Evolutionary conservation across 2,888 invertebrate species (phyloP).

Genomic region (Agapostemon virescens): DNA sequence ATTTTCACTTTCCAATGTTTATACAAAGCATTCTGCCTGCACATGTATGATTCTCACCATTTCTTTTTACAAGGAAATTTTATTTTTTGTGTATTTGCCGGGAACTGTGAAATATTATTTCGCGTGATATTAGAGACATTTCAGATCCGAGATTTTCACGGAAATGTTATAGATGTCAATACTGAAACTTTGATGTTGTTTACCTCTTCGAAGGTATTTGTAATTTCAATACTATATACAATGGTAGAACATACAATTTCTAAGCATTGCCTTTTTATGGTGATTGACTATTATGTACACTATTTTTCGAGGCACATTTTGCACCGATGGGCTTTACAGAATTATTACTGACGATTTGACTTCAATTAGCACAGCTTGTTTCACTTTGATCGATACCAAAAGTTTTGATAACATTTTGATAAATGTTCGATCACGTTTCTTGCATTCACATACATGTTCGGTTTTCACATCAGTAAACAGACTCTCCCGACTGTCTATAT

Average conservation of each 20-base stretch:
- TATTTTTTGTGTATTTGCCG: slow-evolving; percentile 36
- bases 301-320: slow-evolving; percentile 70
- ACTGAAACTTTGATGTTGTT: slow-evolving; percentile 58
- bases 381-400: slow-evolving; percentile 33
- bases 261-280: slow-evolving; percentile 56
- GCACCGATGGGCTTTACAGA: slow-evolving; percentile 62
- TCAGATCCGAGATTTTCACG: slow-evolving; percentile 35
- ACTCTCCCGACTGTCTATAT: slow-evolving; percentile 52
- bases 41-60: slow-evolving; percentile 44
- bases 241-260: slow-evolving; percentile 52
- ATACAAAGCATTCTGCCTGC: slow-evolving; percentile 42
- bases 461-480: slow-evolving; percentile 53
- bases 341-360: slow-evolving; percentile 55
- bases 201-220: slow-evolving; percentile 60
- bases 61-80: slow-evolving; percentile 56
- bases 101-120: slow-evolving; percentile 27
- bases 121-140: slow-evolving; percentile 13
- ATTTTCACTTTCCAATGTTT: slow-evolving; percentile 36
- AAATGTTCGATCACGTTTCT: slow-evolving; percentile 46
- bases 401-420: slow-evolving; percentile 34
- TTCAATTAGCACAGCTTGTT: slow-evolving; percentile 45
- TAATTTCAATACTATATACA: slow-evolving; percentile 60
- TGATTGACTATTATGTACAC: slow-evolving; percentile 68
- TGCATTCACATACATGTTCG: slow-evolving; percentile 49
- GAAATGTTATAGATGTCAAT: slow-evolving; percentile 57